Evolutionary conservation across 1,140 invertebrate genomes (phyloP), one percentile per base, ranked within the genome.

Genomic region (Heliconius eleuchia): DNA sequence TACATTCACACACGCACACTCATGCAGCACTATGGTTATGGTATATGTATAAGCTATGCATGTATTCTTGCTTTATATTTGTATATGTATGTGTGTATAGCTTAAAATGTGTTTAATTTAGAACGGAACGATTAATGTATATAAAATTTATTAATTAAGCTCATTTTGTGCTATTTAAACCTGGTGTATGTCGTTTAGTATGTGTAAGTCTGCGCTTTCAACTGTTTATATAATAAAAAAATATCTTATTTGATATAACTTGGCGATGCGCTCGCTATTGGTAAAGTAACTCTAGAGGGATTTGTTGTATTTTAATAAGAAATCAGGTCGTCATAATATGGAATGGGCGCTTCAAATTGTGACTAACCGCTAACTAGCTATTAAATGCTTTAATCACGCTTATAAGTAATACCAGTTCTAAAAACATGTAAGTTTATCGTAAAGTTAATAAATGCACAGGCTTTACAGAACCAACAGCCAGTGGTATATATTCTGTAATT

Each of bases 1-100:
- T 97, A 95, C 86, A 91, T 88, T 81, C 87, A 88, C 84, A 84
- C 90, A 89, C 90, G 91, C 88, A 85, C 86, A 81, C 80, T 85
- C 88, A 88, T 85, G 78, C 74, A 85, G 88, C 88, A 91, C 88
- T 81, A 78, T 82, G 71, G 73, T 73, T 78, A 39, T 78, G 57
- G 16, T 57, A 46, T 46, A 27, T 80, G 50, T 55, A 37, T 13
- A 74, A 55, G 55, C 76, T 78, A 73, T 70, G 73, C 74, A 72
- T 81, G 72, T 75, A 42, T 78, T 70, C 11, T 50, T 60, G 76
- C 76, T 72, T 55, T 52, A 18, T 71, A 71, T 71, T 16, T 39
- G 13, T 71, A n/a, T 71, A 19, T 72, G 66, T 75, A 13, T 80
- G 34, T 80, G 30, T 80, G 73, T 73, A 11, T 27, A 30, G 46